Conservation (phyloP, 2,113 vertebrate genomes). For the Xiphophorus hellerii region DNA sequence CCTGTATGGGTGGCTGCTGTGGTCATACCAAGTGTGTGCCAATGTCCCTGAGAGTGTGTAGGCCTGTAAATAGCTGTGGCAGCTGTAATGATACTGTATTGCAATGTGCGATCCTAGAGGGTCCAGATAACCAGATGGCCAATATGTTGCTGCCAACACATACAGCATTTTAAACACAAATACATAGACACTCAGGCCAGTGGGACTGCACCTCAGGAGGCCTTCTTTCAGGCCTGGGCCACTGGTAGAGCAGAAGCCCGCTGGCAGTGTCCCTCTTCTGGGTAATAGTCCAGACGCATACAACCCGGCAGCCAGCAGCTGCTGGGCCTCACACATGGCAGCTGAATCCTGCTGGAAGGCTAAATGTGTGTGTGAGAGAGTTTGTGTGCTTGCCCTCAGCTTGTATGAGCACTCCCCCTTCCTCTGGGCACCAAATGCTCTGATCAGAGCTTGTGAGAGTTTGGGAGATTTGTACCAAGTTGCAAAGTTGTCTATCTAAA, state of each 20-base stretch:
- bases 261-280: slow-evolving; percentile 64
- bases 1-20: slow-evolving; percentile 29
- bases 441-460: slow-evolving; percentile 63
- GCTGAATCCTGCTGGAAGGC: slow-evolving; percentile 67
- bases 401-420: slow-evolving; percentile 39
- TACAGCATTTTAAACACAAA: slow-evolving; percentile 61
- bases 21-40: slow-evolving; percentile 17
- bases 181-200: slow-evolving; percentile 32
- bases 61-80: slow-evolving; percentile 71
- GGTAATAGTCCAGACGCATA: slow-evolving; percentile 63
- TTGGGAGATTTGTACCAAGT: slow-evolving; percentile 60
- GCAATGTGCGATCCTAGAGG: slow-evolving; percentile 68
- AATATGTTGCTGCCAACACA: slow-evolving; percentile 61
- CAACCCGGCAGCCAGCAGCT: slow-evolving; percentile 61
- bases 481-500: slow-evolving; percentile 63
- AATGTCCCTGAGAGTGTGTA: slow-evolving; percentile 43
- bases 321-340: slow-evolving; percentile 59
- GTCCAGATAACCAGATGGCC: slow-evolving; percentile 78
- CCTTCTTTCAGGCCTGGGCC: slow-evolving; percentile 65
- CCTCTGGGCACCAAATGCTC: slow-evolving; percentile 66
- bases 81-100: slow-evolving; percentile 51
- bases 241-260: slow-evolving; percentile 50
- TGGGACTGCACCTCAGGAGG: slow-evolving; percentile 67
- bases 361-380: slow-evolving; percentile 24
- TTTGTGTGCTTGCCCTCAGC: slow-evolving; percentile 27